A percentile compares a stretch with the other conserved stretches of the same genome.
These are phyloP conservation scores for Leucoraja ocellata DNA, from an alignment of 2,797 vertebrate species.

Conservation along the genomic window DNA sequence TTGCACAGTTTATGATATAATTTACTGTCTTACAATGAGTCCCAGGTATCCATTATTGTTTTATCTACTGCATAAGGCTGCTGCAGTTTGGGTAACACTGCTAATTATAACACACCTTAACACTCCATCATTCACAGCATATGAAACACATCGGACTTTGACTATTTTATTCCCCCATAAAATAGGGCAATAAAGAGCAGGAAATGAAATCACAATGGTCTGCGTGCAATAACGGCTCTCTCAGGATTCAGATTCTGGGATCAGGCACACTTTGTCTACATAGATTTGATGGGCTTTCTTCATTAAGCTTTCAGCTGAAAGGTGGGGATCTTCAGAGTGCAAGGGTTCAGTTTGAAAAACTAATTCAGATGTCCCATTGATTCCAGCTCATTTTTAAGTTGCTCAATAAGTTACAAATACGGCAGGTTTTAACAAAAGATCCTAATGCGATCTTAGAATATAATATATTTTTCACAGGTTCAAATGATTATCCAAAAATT, in stretches of 20 bases:
- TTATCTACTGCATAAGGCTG: background rate
- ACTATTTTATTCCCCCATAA: conserved; percentile 36
- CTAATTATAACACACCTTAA: conserved; percentile 28
- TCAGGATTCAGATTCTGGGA: conserved; percentile 26
- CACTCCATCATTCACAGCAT: conserved; percentile 31
- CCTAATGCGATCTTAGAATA: background rate
- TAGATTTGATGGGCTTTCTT: conserved; percentile 28
- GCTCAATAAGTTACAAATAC: too few relatives aligned
- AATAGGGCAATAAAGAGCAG: conserved; percentile 35
- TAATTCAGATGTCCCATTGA: conserved; percentile 12
- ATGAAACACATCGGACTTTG: conserved; percentile 24
- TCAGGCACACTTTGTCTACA: conserved; percentile 23
- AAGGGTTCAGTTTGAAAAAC: conserved; percentile 11
- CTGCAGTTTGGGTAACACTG: conserved; percentile 10
- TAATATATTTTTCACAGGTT: background rate
- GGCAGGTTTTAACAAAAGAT: background rate
- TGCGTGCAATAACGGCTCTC: background rate
- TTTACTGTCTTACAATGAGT: background rate
- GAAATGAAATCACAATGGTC: conserved; percentile 33
- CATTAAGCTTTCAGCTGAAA: conserved; percentile 25
- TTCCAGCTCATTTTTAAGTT: background rate
- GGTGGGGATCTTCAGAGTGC: background rate
- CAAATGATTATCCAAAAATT: background rate
- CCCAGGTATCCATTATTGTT: conserved; percentile 16
- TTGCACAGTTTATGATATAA: background rate